Conservation (phyloP, 2,113 vertebrate genomes). For the Mus pahari region DNA sequence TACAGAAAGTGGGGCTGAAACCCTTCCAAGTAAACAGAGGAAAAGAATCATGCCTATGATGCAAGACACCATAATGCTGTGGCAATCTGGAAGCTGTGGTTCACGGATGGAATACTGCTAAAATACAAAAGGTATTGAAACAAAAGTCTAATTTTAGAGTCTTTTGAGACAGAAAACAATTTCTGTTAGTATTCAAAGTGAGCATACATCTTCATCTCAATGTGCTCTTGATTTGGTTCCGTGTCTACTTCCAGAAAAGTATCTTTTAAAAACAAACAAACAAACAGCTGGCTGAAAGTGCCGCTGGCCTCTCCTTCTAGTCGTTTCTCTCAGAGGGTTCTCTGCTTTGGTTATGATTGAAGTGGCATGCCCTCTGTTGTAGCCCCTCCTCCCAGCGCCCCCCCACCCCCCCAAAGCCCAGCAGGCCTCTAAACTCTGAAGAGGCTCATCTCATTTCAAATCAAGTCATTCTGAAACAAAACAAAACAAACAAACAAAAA, state of each 20-base stretch:
- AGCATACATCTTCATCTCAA: neutral
- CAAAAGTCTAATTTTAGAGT: neutral
- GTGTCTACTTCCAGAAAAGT: neutral
- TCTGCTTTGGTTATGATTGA: conserved; percentile 9
- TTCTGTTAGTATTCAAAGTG: neutral
- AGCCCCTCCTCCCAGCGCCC: neutral
- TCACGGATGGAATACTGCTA: neutral
- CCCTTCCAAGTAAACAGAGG: neutral
- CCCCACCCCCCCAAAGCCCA: neutral
- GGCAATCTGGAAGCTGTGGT: neutral
- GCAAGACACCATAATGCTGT: neutral
- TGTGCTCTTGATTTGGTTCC: neutral
- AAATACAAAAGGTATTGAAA: conserved; percentile 7
- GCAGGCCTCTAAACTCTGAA: neutral
- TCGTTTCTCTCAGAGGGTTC: neutral
- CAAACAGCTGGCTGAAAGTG: neutral
- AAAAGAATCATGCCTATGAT: neutral
- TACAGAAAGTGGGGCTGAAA: neutral
- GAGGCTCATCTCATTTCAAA: conserved; percentile 12
- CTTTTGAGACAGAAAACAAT: conserved; percentile 19
- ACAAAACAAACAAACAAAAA: neutral
- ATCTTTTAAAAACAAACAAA: neutral
- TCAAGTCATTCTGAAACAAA: conserved; percentile 19
- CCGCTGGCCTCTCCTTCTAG: neutral
- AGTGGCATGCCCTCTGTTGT: neutral